Evolutionary conservation across 2,797 vertebrate genomes (phyloP).

Genomic region (Oreochromis grahami): DNA sequence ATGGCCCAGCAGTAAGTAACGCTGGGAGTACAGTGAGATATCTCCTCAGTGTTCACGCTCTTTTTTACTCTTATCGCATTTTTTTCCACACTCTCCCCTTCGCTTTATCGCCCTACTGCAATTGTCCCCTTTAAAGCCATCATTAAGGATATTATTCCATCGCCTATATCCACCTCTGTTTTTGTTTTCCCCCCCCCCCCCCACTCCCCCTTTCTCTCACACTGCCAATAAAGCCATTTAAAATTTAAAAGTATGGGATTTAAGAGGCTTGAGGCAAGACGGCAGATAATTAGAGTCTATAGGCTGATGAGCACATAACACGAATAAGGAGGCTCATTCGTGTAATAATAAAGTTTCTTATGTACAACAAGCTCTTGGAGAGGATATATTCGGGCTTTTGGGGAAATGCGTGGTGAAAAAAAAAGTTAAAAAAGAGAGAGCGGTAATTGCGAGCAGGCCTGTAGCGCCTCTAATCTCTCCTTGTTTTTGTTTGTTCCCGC

Average conservation of each 20-base stretch:
- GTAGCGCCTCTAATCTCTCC: not conserved
- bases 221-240: constrained; percentile 41
- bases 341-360: constrained; percentile 27
- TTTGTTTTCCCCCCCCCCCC: not conserved
- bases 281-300: constrained; percentile 46
- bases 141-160: constrained; percentile 65
- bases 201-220: not conserved
- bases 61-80: constrained; percentile 30
- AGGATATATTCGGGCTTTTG: not conserved
- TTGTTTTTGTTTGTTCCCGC: constrained; percentile 24
- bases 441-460: constrained; percentile 11
- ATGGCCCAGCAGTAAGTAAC: not conserved
- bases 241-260: constrained; percentile 32
- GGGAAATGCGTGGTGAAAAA: not conserved
- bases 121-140: constrained; percentile 64
- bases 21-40: not conserved
- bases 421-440: not conserved
- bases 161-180: constrained; percentile 16
- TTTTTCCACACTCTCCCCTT: constrained; percentile 29
- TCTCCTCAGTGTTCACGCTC: not conserved
- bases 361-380: constrained; percentile 15
- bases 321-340: constrained; percentile 3
- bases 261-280: constrained; percentile 29
- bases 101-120: constrained; percentile 51
- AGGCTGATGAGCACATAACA: constrained; percentile 37